phyloP scores from a whole-genome alignment of 2,113 vertebrate genomes.

The Phyllopteryx taeniolatus region DNA sequence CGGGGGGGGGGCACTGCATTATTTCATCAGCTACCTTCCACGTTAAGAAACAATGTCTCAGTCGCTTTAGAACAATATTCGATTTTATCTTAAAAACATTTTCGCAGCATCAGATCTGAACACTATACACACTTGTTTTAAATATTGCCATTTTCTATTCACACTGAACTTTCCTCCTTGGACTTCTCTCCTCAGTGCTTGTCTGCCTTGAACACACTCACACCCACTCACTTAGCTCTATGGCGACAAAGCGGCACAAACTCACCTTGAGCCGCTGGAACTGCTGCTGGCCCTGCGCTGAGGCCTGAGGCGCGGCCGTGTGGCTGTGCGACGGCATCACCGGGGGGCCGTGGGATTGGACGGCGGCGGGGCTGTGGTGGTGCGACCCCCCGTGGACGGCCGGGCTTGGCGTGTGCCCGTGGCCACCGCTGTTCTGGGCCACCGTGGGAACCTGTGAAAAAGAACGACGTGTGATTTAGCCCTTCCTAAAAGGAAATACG shows the following conservation, averaged over 20 bases:
- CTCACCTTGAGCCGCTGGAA: slow-evolving; percentile 96
- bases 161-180: no score
- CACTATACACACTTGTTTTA: no score
- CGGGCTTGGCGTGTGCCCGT: slow-evolving; percentile 81
- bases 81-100: no score
- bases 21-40: background rate
- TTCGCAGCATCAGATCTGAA: no score
- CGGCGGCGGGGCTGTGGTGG: slow-evolving; percentile 78
- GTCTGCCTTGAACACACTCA: no score
- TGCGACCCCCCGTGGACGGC: slow-evolving; percentile 83
- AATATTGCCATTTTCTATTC: no score
- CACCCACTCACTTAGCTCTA: background rate
- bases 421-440: slow-evolving; percentile 87
- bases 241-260: background rate
- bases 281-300: slow-evolving; percentile 92
- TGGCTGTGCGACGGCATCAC: slow-evolving; percentile 85
- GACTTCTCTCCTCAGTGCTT: no score
- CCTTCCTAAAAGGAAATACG: no score
- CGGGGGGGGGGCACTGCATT: background rate
- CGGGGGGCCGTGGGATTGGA: slow-evolving; percentile 79
- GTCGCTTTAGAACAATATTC: background rate
- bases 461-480: background rate
- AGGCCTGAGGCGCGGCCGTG: slow-evolving; percentile 80
- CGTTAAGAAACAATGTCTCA: background rate
- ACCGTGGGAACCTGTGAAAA: slow-evolving; percentile 82